Conservation (phyloP, 2,888 invertebrate genomes). For the Gortyna flavago region DNA sequence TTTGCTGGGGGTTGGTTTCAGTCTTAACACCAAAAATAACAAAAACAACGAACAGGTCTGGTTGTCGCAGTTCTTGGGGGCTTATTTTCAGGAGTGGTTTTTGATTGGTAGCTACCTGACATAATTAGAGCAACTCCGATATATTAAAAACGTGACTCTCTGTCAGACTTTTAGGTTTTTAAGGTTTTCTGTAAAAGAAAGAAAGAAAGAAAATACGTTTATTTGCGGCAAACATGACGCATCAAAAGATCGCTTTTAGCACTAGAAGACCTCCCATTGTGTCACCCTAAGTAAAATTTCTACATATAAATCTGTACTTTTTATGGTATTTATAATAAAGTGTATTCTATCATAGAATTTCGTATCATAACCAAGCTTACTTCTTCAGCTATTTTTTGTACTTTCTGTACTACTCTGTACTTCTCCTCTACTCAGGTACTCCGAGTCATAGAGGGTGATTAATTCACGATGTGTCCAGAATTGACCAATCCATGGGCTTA, state of each 20-base stretch:
- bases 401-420: background rate
- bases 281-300: background rate
- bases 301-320: background rate
- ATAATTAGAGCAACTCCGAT: background rate
- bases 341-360: background rate
- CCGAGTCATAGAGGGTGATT: background rate
- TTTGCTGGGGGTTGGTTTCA: background rate
- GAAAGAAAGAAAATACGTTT: no score
- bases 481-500: background rate
- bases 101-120: no score
- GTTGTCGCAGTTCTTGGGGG: background rate
- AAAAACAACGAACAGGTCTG: background rate
- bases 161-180: no score
- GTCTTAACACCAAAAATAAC: background rate
- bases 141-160: background rate
- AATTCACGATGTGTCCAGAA: background rate
- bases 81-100: background rate
- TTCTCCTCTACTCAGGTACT: background rate
- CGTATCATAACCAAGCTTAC: no score
- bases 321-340: background rate
- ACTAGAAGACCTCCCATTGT: background rate
- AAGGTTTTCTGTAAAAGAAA: no score
- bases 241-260: background rate
- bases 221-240: no score
- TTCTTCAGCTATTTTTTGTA: background rate